Percentiles rank a stretch among this genome's conserved stretches.
Evolutionary conservation across 2,797 vertebrate genomes (phyloP).

Genomic region (Enteromius afrohamiltoni): DNA sequence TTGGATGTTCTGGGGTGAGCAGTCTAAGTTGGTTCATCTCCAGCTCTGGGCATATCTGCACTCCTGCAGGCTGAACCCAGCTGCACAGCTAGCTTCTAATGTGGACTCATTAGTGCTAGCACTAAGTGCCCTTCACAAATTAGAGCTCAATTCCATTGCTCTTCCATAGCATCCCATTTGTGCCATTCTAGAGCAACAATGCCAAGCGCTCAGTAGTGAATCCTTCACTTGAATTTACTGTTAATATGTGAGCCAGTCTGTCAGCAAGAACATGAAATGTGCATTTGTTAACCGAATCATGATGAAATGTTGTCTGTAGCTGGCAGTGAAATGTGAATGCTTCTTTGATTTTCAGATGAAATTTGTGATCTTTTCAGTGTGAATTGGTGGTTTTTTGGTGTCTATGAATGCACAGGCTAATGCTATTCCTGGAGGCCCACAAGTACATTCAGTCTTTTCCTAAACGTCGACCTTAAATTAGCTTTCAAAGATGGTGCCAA

Average conservation of each 20-base stretch:
- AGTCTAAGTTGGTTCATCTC: slow-evolving; percentile 47
- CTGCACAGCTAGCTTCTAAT: slow-evolving; percentile 74
- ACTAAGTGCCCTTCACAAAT: slow-evolving; percentile 74
- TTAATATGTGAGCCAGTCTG: slow-evolving; percentile 46
- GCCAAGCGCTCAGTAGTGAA: slow-evolving; percentile 57
- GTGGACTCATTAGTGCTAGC: slow-evolving; percentile 74
- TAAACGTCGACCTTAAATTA: slow-evolving; percentile 52
- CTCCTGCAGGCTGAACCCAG: slow-evolving; percentile 75
- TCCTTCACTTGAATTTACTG: slow-evolving; percentile 34
- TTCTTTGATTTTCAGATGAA: slow-evolving; percentile 57
- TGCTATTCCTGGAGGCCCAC: slow-evolving; percentile 41
- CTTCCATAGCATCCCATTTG: slow-evolving; percentile 39
- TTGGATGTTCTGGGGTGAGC: slow-evolving; percentile 62
- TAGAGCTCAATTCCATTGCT: slow-evolving; percentile 61
- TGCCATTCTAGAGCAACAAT: slow-evolving; percentile 59
- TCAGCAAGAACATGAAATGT: slow-evolving; percentile 45
- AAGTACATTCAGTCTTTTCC: slow-evolving; percentile 47
- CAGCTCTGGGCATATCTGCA: slow-evolving; percentile 71
- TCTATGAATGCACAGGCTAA: slow-evolving; percentile 26
- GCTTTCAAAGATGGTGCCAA: slow-evolving; percentile 31
- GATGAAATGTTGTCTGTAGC: slow-evolving; percentile 53
- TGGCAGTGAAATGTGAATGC: slow-evolving; percentile 21
- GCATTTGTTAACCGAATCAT: slow-evolving; percentile 52
- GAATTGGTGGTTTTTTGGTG: slow-evolving; percentile 26
- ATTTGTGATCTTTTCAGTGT: slow-evolving; percentile 36